phyloP scores from a whole-genome alignment of 2,888 invertebrate genomes.

The Clostera curtula region DNA sequence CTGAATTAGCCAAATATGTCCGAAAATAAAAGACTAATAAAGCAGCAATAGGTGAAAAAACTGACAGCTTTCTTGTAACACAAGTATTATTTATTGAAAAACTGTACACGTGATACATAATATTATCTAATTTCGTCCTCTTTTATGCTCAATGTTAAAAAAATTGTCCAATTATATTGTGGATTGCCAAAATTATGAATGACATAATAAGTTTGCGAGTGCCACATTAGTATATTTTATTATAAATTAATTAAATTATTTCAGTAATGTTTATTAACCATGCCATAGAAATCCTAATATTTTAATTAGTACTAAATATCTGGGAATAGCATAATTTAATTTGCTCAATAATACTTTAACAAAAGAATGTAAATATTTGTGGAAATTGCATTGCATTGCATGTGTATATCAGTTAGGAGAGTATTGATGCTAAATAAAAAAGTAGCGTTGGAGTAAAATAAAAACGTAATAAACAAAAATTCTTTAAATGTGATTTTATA shows the following conservation, averaged over 20 bases:
- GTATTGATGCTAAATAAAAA: no score
- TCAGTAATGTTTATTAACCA: neutral
- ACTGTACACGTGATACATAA: conserved; percentile 5
- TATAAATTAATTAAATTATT: neutral
- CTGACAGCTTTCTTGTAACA: no score
- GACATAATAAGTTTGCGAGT: conserved; percentile 12
- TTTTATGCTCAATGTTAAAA: conserved; percentile 24
- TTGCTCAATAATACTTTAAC: conserved; percentile 27
- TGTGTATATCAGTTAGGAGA: no score
- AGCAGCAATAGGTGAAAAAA: no score
- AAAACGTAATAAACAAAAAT: no score
- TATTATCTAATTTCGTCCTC: conserved; percentile 23
- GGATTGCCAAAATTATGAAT: conserved; percentile 18
- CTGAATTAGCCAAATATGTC: no score
- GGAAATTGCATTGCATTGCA: no score
- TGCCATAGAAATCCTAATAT: conserved; percentile 1
- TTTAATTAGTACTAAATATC: neutral
- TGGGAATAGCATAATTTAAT: conserved; percentile 31
- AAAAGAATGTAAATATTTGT: conserved; percentile 11
- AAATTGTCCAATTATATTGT: conserved; percentile 10
- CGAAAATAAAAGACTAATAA: no score
- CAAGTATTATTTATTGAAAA: no score
- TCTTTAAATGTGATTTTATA: no score
- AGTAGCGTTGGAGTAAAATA: no score
- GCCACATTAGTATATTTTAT: conserved; percentile 3